Percentiles rank a stretch among this genome's conserved stretches.
phyloP scores from a whole-genome alignment of 2,888 invertebrate species.

The Herminia tarsipennalis region DNA sequence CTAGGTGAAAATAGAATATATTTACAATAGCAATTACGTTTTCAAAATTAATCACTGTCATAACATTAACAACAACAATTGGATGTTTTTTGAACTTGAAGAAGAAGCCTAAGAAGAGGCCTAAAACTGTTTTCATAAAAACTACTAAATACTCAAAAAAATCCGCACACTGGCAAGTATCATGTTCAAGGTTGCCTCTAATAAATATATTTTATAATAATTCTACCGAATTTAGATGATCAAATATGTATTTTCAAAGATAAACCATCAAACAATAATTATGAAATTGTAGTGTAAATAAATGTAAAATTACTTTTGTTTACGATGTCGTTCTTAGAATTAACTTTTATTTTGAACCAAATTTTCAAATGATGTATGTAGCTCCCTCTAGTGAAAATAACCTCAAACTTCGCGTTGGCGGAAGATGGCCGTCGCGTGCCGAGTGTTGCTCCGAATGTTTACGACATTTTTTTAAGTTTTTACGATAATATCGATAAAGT shows the following conservation, averaged over 20 bases:
- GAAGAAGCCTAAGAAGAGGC: too few relatives aligned
- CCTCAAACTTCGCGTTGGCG: slow-evolving; percentile 74
- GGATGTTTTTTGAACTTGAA: too few relatives aligned
- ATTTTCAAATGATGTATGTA: slow-evolving; percentile 10
- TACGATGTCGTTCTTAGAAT: too few relatives aligned
- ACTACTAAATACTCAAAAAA: not conserved
- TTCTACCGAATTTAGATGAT: too few relatives aligned
- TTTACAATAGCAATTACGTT: too few relatives aligned
- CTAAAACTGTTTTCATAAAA: not conserved
- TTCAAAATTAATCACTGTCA: too few relatives aligned
- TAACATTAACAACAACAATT: too few relatives aligned
- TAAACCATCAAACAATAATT: too few relatives aligned
- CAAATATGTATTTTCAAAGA: too few relatives aligned
- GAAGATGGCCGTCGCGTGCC: slow-evolving; percentile 84
- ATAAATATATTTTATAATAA: not conserved
- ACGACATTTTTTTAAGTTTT: slow-evolving; percentile 76
- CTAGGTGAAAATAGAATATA: too few relatives aligned
- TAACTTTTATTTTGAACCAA: not conserved
- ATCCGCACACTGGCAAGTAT: not conserved
- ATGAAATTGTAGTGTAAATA: too few relatives aligned
- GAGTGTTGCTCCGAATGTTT: slow-evolving; percentile 80
- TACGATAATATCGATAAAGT: slow-evolving; percentile 55
- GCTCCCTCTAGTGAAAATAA: slow-evolving; percentile 70
- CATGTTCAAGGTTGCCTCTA: not conserved
- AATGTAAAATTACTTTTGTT: too few relatives aligned